Conservation (phyloP, 2,888 invertebrate genomes). For the Lasioglossum lativentre region DNA sequence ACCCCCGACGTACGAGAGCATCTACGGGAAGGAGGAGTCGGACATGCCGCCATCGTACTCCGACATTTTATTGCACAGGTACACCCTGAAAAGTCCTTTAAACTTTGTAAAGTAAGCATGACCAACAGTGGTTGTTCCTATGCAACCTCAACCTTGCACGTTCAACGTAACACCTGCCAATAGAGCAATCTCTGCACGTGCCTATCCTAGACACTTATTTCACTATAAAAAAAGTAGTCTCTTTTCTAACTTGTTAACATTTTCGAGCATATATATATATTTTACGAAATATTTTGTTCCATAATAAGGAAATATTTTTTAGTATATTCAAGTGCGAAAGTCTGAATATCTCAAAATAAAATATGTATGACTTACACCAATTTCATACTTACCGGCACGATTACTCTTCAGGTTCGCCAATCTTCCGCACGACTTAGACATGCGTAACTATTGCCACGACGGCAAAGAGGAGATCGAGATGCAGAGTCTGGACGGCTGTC, state of each 20-base stretch:
- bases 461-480: conserved; percentile 79
- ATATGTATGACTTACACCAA: too few species aligned
- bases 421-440: conserved; percentile 79
- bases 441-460: conserved; percentile 74
- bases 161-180: background rate
- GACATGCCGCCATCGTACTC: conserved; percentile 82
- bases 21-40: conserved; percentile 84
- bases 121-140: background rate
- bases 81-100: background rate
- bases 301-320: too few species aligned
- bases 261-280: too few species aligned
- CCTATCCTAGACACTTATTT: background rate
- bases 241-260: too few species aligned
- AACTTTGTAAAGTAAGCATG: background rate
- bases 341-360: too few species aligned
- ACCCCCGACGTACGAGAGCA: conserved; percentile 86
- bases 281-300: too few species aligned
- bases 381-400: background rate
- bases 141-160: background rate
- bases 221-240: background rate
- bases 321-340: too few species aligned
- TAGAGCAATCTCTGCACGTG: background rate
- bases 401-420: conserved; percentile 76
- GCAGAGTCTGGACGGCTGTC: conserved; percentile 78
- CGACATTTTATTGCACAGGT: conserved; percentile 81